Evolutionary conservation across 1,140 invertebrate species (phyloP).

Genomic region (Solenopsis invicta): DNA sequence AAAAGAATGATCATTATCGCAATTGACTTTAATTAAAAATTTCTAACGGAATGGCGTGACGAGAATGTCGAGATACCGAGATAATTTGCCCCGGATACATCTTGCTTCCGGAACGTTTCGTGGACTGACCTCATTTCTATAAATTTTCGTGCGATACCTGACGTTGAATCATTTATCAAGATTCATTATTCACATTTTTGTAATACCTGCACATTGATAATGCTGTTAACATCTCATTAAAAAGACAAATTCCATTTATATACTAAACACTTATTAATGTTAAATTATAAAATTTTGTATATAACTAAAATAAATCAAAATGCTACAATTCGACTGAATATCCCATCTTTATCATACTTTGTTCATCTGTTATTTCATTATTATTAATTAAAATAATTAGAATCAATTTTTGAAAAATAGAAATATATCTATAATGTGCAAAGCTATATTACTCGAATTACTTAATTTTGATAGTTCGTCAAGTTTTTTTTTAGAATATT

Average conservation of each 20-base stretch:
- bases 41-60: slow-evolving; percentile 28
- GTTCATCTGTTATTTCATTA: not conserved
- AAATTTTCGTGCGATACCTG: not conserved
- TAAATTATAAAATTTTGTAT: not conserved
- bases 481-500: not conserved
- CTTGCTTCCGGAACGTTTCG: slow-evolving; percentile 41
- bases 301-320: not conserved
- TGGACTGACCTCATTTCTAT: not conserved
- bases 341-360: not conserved
- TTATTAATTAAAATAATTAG: not conserved
- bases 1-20: slow-evolving; percentile 31
- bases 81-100: slow-evolving; percentile 44
- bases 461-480: not conserved
- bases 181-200: not conserved
- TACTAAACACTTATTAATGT: not conserved
- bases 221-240: not conserved
- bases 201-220: not conserved
- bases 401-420: not conserved
- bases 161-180: not conserved
- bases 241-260: not conserved
- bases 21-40: slow-evolving; percentile 38
- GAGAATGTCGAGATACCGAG: not conserved
- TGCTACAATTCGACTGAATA: not conserved
- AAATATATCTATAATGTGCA: not conserved
- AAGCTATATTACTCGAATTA: not conserved